Evolutionary conservation across 2,888 invertebrate species (phyloP), one percentile per base, ranked within the genome.

Genomic region (Rapana venosa): DNA sequence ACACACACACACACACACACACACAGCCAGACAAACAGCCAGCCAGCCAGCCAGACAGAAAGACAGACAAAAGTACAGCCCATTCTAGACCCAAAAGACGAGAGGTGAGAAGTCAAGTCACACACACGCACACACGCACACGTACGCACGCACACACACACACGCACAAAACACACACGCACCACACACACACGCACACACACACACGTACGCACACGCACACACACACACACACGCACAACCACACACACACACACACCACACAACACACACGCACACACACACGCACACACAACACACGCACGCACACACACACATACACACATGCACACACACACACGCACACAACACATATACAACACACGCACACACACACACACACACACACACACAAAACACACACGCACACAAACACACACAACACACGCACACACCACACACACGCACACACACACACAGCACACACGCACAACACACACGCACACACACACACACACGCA

Each of bases 361-460:
- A 56, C 35, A 56, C 22, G 8, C n/a, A 26, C 84, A 56, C 13
- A 58, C 30, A 30, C 47, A 58, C 85, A 86, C 58, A 61, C 85
- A 86, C 30, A 79, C 79, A 79, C 30, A 79, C 26, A 79, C 79
- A 79, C 32, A 66, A 15, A 66, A 5, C 66, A 66, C 47, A 26
- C 26, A 26, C n/a, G n/a, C n/a, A 5, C 20, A 66, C 66, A 22
- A 15, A 22, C 0, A 66, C 5, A 66, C 66, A 66, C 66, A 26
- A 81, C 35, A 81, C 35, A 81, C 81, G 35, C 81, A 81, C 35
- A 81, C 81, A 81, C 35, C 81, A 81, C 35, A 35, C 81, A 81
- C 20, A 81, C 35, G 35, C 36, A 81, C 81, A 81, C 35, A 81
- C 81, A 81, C 35, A 81, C 81, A 81, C 35, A 81, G n/a, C n/a